Conservation (phyloP, 2,888 invertebrate species). For the Halocaridina rubra region DNA sequence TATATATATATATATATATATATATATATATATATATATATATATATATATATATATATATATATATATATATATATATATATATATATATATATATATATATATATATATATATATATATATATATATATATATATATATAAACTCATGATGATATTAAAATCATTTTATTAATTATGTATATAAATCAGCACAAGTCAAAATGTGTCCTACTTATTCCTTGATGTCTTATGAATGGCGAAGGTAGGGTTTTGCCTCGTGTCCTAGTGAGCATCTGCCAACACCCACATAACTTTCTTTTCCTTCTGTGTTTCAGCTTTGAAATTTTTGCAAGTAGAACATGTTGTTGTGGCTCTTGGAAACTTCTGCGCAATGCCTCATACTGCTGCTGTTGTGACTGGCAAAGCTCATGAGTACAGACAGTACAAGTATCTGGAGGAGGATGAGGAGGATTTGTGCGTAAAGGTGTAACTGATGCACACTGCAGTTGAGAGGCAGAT, state of each 20-base stretch:
- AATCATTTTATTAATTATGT: no score
- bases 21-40: background rate
- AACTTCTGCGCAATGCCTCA: background rate
- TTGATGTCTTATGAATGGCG: slow-evolving; percentile 4
- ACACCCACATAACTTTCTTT: slow-evolving; percentile 41
- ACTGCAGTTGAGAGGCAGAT: slow-evolving; percentile 20
- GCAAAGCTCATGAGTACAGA: slow-evolving; percentile 41
- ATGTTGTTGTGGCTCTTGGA: slow-evolving; percentile 27
- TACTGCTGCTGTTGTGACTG: slow-evolving; percentile 9
- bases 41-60: background rate
- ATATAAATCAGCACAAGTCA: background rate
- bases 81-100: slow-evolving; percentile 11
- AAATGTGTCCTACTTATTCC: slow-evolving; percentile 24
- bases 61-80: slow-evolving; percentile 21
- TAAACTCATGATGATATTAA: no score
- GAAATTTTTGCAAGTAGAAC: background rate
- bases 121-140: background rate
- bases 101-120: background rate
- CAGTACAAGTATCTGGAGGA: slow-evolving; percentile 33
- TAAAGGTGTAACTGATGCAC: slow-evolving; percentile 32
- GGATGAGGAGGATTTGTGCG: slow-evolving; percentile 40
- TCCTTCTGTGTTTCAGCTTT: slow-evolving; percentile 31
- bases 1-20: background rate
- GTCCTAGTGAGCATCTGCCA: slow-evolving; percentile 48
- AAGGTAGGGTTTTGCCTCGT: slow-evolving; percentile 35